phyloP scores from a whole-genome alignment of 2,888 invertebrate genomes.

The Diploptera punctata region DNA sequence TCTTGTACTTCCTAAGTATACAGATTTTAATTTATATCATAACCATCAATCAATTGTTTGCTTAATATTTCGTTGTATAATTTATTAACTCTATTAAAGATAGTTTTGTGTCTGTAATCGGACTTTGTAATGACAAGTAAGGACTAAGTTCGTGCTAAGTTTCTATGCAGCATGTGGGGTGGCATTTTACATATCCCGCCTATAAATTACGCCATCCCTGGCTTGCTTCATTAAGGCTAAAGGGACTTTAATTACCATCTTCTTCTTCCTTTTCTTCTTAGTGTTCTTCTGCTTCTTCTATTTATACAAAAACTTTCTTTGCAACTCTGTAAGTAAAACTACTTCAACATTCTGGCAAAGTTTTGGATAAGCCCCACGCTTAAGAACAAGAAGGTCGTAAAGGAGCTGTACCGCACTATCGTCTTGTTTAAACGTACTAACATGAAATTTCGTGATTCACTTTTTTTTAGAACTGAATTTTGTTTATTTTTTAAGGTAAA shows the following conservation, averaged over 20 bases:
- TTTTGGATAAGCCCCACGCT: background rate
- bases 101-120: too few species aligned
- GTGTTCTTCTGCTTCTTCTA: slow-evolving; percentile 7
- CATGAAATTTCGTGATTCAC: too few species aligned
- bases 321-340: slow-evolving; percentile 24
- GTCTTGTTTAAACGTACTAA: too few species aligned
- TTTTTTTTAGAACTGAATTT: too few species aligned
- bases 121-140: too few species aligned
- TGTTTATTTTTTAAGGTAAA: too few species aligned
- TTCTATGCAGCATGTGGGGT: background rate
- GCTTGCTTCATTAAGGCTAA: slow-evolving; percentile 31
- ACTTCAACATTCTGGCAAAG: slow-evolving; percentile 19
- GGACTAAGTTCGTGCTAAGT: background rate
- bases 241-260: slow-evolving; percentile 28
- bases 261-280: slow-evolving; percentile 11
- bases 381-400: slow-evolving; percentile 3
- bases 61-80: too few species aligned
- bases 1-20: too few species aligned
- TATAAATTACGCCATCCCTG: slow-evolving; percentile 33
- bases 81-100: too few species aligned
- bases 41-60: too few species aligned
- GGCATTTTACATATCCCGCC: slow-evolving; percentile 32
- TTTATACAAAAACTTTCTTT: slow-evolving; percentile 24
- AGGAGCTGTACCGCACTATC: too few species aligned
- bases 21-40: too few species aligned